Evolutionary conservation across 2,888 invertebrate species (phyloP).

Genomic region (Melieria picta): DNA sequence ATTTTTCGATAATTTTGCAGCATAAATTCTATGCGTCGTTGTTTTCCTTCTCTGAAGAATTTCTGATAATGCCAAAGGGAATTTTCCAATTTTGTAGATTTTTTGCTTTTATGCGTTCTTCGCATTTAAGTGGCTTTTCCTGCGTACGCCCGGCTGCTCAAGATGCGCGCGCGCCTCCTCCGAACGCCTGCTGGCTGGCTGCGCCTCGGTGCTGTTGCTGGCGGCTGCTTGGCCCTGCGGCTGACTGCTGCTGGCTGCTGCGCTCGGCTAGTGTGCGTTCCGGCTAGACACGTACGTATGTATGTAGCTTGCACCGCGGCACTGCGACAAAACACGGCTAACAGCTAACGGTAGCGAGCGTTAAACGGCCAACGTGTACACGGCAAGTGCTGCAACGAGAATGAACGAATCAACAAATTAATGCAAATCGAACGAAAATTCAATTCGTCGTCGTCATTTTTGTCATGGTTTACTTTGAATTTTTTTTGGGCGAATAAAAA

Average conservation of each 20-base stretch:
- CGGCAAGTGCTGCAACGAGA: slow-evolving; percentile 64
- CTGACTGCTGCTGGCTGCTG: slow-evolving; percentile 19
- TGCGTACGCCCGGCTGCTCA: slow-evolving; percentile 16
- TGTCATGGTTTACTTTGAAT: slow-evolving; percentile 10
- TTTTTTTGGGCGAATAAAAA: slow-evolving; percentile 5
- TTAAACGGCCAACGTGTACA: slow-evolving; percentile 40
- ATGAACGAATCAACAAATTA: slow-evolving; percentile 43
- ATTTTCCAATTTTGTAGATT: slow-evolving; percentile 60
- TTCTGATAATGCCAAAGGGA: slow-evolving; percentile 60
- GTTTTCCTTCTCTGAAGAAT: slow-evolving; percentile 37
- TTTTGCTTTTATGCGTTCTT: slow-evolving; percentile 58
- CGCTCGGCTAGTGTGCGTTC: not conserved
- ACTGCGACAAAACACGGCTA: not conserved
- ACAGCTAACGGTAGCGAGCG: slow-evolving; percentile 24
- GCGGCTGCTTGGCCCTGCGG: not conserved
- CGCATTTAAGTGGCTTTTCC: slow-evolving; percentile 51
- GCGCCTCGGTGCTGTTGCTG: not conserved
- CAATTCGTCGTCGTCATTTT: slow-evolving; percentile 19
- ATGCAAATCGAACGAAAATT: slow-evolving; percentile 38
- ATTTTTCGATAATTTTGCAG: slow-evolving; percentile 44
- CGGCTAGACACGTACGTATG: slow-evolving; percentile 2
- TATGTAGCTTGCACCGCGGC: slow-evolving; percentile 5
- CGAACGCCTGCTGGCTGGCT: not conserved
- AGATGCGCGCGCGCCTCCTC: slow-evolving; percentile 12
- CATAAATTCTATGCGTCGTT: slow-evolving; percentile 41